Base-by-base conservation (phyloP, 2,797 vertebrate genomes). In the Chelidonichthys spinosus region DNA sequence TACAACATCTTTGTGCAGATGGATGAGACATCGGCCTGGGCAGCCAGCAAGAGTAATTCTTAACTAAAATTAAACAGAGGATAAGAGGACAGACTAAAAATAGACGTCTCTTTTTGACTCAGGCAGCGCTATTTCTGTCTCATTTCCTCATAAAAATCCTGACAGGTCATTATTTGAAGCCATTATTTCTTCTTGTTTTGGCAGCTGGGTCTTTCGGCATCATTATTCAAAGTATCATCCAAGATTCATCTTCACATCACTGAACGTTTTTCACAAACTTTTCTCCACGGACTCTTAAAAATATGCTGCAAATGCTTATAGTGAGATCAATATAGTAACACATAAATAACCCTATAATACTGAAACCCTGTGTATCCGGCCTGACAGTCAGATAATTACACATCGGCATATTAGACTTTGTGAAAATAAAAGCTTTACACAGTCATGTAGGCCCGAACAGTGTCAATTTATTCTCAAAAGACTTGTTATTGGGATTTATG, bases 31-130 rank as follows among this genome's bases (percentile, higher is more conserved):
- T 69, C 67, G 2, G 35, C 39, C 74, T 67, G 39, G 59, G 44
- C 81, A 86, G 74, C 64, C 71, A 74, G 65, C 39, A 50, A 74
- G 72, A 87, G 78, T 85, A 60, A 90, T 88, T 85, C 67, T 80
- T 59, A n/a, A 72, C 89, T 92, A 87, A 89, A 92, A 87, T 93
- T 90, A 91, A 85, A 88, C 77, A 80, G 82, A 84, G 61, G 69
- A 74, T 81, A 85, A 52, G 68, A 84, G 83, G 69, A 68, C 68
- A 50, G 17, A 44, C 9, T 90, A 91, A 91, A 92, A 92, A 91
- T 90, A 92, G 81, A 42, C 7, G 9, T 63, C 76, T 77, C 71
- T 76, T 72, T 65, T 79, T 85, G 79, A 68, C 50, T 55, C 64
- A 60, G 75, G 25, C 63, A 2, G 49, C 55, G 64, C 88, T 92